Conservation (phyloP, 2,113 vertebrate species). For the Campylomormyrus numenius region DNA sequence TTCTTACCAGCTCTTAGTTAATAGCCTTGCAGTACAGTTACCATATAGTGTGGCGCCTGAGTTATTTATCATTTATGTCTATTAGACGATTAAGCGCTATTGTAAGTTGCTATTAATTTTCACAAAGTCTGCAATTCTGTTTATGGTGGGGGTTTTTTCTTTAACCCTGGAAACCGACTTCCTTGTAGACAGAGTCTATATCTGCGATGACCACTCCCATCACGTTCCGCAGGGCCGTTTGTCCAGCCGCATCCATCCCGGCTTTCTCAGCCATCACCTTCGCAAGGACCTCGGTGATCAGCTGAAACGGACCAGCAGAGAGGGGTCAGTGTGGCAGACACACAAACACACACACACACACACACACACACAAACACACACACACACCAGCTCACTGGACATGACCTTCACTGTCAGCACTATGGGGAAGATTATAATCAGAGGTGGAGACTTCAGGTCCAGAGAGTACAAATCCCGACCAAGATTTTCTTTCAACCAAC, state of each 20-base stretch:
- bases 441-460: background rate
- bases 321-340: background rate
- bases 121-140: background rate
- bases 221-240: conserved; percentile 47
- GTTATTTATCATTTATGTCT: background rate
- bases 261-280: conserved; percentile 56
- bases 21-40: background rate
- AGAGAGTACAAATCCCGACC: no score
- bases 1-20: background rate
- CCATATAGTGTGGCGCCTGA: background rate
- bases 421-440: background rate
- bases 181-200: conserved; percentile 52
- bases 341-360: background rate
- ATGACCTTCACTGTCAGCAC: background rate
- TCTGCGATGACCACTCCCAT: conserved; percentile 46
- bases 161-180: conserved; percentile 51
- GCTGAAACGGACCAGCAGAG: conserved; percentile 30
- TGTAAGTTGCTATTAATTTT: background rate
- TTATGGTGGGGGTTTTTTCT: background rate
- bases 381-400: background rate
- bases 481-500: no score
- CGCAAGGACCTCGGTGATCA: conserved; percentile 47
- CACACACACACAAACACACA: no score
- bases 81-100: background rate
- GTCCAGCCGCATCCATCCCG: conserved; percentile 40